These are phyloP conservation scores for Drosophila persimilis DNA, from an alignment of 1,140 invertebrate species.

Conservation along the genomic window DNA sequence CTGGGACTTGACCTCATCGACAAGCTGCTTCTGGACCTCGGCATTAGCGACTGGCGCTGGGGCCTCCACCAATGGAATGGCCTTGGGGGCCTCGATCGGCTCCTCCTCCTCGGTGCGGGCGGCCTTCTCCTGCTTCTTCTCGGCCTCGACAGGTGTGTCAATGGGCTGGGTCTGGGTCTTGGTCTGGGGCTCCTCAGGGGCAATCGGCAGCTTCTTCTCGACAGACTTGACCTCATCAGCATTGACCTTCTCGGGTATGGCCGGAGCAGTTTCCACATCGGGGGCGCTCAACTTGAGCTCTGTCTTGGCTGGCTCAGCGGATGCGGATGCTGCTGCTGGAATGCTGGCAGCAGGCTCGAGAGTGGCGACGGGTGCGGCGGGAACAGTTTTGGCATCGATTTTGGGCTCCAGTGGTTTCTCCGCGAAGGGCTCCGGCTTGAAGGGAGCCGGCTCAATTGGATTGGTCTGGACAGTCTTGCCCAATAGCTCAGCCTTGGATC, in stretches of 20 bases:
- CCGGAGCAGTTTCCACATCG: conserved; percentile 54
- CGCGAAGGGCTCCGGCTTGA: conserved; percentile 17
- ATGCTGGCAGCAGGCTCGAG: no score
- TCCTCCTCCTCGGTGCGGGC: conserved; percentile 55
- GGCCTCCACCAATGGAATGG: conserved; percentile 48
- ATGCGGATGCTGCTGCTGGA: background rate
- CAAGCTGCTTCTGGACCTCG: conserved; percentile 53
- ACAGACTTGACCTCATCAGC: background rate
- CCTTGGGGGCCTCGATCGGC: conserved; percentile 53
- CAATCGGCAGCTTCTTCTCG: conserved; percentile 14
- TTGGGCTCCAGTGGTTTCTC: conserved; percentile 3
- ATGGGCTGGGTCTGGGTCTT: conserved; percentile 10
- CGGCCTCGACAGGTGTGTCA: conserved; percentile 34
- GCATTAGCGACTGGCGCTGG: conserved; percentile 44
- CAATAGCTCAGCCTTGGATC: conserved; percentile 43
- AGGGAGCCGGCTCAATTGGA: conserved; percentile 44
- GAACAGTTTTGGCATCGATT: conserved; percentile 8
- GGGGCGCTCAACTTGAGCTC: conserved; percentile 40
- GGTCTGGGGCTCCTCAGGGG: background rate
- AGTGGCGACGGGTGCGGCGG: conserved; percentile 1
- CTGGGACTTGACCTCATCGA: conserved; percentile 53
- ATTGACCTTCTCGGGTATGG: conserved; percentile 38
- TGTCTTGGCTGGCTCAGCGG: conserved; percentile 22
- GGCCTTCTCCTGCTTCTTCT: conserved; percentile 57
- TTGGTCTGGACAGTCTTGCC: conserved; percentile 42